Percentiles rank a stretch among this genome's conserved stretches.
Conservation (phyloP, 2,888 invertebrate genomes). For the Gastrophysa polygoni region DNA sequence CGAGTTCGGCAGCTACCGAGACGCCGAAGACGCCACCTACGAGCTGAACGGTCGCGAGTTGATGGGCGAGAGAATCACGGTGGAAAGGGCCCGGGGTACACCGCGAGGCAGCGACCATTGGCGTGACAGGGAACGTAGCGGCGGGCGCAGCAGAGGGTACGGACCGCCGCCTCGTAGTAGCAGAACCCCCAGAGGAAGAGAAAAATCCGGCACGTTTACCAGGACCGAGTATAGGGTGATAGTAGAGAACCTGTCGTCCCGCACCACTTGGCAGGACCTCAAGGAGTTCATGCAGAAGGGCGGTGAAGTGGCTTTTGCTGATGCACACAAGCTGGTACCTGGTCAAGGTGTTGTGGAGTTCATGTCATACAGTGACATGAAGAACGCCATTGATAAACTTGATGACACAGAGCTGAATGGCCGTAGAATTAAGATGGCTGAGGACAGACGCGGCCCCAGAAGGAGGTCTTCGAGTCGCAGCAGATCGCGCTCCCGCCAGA, state of each 20-base stretch:
- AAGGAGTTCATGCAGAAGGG: constrained; percentile 98
- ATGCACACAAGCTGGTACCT: constrained; percentile 81
- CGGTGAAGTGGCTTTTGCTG: constrained; percentile 97
- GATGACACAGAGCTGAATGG: constrained; percentile 95
- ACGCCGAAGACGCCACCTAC: constrained; percentile 98
- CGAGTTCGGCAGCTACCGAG: constrained; percentile 96
- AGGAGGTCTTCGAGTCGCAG: constrained; percentile 34
- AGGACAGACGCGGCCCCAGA: constrained; percentile 70
- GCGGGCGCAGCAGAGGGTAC: constrained; percentile 29
- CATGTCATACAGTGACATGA: constrained; percentile 89
- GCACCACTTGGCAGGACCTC: constrained; percentile 99
- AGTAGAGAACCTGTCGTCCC: constrained; percentile 97
- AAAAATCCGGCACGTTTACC: constrained; percentile 95
- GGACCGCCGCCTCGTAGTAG: constrained; percentile 58
- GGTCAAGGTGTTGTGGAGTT: constrained; percentile 81
- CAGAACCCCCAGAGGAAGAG: constrained; percentile 61
- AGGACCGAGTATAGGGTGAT: constrained; percentile 96
- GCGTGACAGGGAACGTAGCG: constrained; percentile 59
- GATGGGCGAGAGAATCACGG: constrained; percentile 89
- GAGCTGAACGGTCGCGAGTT: constrained; percentile 97
- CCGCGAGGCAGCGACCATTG: constrained; percentile 76
- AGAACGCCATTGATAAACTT: constrained; percentile 90
- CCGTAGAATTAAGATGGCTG: constrained; percentile 84
- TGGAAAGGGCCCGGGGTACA: constrained; percentile 81
- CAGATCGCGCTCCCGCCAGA: constrained; percentile 31